Evolutionary conservation across 2,888 invertebrate species (phyloP).

Genomic region (Sericinus montela): DNA sequence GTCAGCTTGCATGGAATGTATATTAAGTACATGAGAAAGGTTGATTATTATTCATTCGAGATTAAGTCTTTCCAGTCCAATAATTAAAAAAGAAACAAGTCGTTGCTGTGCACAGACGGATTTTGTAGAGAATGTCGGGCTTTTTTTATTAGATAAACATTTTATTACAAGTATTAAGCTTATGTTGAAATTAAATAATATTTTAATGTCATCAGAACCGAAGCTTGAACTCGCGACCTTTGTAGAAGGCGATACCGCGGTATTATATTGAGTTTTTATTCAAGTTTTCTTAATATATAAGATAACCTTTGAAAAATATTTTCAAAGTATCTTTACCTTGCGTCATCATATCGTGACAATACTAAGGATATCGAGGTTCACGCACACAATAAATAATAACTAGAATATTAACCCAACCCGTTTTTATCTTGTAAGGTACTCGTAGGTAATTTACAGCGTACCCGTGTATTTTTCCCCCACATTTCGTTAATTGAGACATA

Average conservation of each 20-base stretch:
- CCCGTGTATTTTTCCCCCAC: too few relatives aligned
- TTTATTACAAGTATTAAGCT: too few relatives aligned
- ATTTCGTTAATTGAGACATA: too few relatives aligned
- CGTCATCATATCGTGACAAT: neutral
- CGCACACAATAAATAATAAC: conserved; percentile 7
- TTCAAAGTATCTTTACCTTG: neutral
- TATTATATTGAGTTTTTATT: too few relatives aligned
- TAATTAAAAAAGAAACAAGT: conserved; percentile 7
- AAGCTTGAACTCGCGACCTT: too few relatives aligned
- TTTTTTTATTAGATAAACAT: neutral
- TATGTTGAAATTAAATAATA: too few relatives aligned
- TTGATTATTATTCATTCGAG: conserved; percentile 9
- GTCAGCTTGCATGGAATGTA: conserved; percentile 56
- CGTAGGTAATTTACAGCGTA: conserved; percentile 16
- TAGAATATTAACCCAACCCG: conserved; percentile 9
- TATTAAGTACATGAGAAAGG: conserved; percentile 21
- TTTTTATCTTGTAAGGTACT: conserved; percentile 11
- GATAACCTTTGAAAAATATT: too few relatives aligned
- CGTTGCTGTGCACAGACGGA: conserved; percentile 5
- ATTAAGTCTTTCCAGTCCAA: neutral
- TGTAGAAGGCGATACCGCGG: too few relatives aligned
- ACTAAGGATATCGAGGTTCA: conserved; percentile 9
- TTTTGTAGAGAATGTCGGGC: conserved; percentile 5
- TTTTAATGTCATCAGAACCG: too few relatives aligned
- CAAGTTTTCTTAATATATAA: too few relatives aligned